phyloP scores from a whole-genome alignment of 37 sponge, comb jelly and placozoan species.

The Agelas oroides region DNA sequence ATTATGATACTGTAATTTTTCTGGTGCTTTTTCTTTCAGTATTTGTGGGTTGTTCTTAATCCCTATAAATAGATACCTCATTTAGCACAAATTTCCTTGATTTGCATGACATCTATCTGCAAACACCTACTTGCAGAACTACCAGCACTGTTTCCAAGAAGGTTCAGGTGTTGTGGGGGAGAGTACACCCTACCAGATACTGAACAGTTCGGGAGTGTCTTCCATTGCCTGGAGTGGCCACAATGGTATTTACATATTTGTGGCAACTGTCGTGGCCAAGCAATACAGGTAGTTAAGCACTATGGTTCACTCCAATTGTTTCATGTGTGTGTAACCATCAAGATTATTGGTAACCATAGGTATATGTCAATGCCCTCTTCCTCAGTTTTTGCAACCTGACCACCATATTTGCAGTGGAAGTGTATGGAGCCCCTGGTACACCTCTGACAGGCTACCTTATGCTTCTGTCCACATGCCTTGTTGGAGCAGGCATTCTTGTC shows the following conservation, averaged over 20 bases:
- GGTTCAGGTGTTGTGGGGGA: not conserved
- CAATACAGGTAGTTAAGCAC: constrained; percentile 26
- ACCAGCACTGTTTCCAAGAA: constrained; percentile 20
- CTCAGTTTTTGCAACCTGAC: constrained; percentile 50
- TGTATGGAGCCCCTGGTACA: constrained; percentile 17
- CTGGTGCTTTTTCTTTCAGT: too few species aligned
- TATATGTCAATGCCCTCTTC: not conserved
- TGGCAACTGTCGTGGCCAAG: constrained; percentile 32
- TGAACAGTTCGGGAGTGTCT: constrained; percentile 45
- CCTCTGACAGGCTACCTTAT: constrained; percentile 36
- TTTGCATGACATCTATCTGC: too few species aligned
- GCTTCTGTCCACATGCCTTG: constrained; percentile 26
- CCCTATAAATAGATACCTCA: too few species aligned
- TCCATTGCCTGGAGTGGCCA: constrained; percentile 10
- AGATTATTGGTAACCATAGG: too few species aligned
- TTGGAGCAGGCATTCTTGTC: constrained; percentile 1
- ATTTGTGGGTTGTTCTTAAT: too few species aligned
- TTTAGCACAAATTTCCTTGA: too few species aligned
- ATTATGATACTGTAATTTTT: too few species aligned
- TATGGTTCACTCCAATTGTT: too few species aligned
- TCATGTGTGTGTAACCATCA: too few species aligned
- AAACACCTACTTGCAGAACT: constrained; percentile 4
- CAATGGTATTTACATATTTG: constrained; percentile 44
- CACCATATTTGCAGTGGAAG: constrained; percentile 32
- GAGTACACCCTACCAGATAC: constrained; percentile 12